Percentiles rank a stretch among this genome's conserved stretches.
Evolutionary conservation across 2,113 vertebrate species (phyloP).

Genomic region (Oreocharis arfaki): DNA sequence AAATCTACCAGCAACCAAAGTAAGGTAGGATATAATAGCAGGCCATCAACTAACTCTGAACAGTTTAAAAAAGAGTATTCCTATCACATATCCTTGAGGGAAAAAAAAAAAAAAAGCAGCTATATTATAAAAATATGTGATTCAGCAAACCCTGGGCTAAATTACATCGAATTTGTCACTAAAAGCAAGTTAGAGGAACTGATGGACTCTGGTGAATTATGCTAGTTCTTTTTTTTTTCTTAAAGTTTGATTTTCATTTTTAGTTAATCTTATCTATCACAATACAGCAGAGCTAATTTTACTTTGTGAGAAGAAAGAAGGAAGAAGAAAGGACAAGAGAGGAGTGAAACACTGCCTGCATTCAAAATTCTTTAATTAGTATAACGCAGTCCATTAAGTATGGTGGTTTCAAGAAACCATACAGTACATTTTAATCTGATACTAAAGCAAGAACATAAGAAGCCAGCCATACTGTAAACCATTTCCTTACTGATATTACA

Average conservation of each 20-base stretch:
- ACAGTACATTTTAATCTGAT: background rate
- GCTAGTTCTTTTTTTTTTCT: background rate
- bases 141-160: background rate
- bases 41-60: background rate
- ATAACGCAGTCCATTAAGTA: constrained; percentile 50
- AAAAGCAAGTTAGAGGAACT: background rate
- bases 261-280: background rate
- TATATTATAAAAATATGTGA: background rate
- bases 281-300: background rate
- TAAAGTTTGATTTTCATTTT: background rate
- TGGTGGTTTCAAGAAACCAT: background rate
- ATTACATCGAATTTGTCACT: background rate
- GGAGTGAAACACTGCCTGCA: constrained; percentile 2
- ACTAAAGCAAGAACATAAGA: background rate
- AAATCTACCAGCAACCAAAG: background rate
- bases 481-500: constrained; percentile 4
- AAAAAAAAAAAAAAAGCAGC: background rate
- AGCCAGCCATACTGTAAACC: background rate
- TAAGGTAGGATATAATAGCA: background rate
- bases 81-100: background rate
- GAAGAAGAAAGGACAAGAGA: constrained; percentile 16
- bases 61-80: background rate
- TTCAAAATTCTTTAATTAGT: constrained; percentile 51
- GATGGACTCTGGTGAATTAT: background rate
- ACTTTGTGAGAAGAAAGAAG: background rate